Evolutionary conservation across 2,797 vertebrate species (phyloP).

Genomic region (Parotocinclus haroldoi): DNA sequence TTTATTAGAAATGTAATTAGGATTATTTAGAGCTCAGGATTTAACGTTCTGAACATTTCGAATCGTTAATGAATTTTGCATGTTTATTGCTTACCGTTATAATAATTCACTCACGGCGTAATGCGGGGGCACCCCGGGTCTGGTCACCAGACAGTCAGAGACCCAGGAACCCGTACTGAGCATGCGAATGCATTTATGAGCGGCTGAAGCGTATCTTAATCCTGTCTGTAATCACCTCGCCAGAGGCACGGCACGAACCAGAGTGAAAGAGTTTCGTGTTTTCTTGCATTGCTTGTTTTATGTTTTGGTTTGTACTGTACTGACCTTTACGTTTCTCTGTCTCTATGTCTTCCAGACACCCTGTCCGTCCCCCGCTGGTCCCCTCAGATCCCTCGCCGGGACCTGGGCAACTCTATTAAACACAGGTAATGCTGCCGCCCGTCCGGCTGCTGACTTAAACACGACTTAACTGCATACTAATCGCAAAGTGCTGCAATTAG

Average conservation of each 20-base stretch:
- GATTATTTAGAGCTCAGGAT: neutral
- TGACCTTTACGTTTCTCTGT: slow-evolving; percentile 9
- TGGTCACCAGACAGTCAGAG: too few relatives aligned
- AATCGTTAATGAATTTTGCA: neutral
- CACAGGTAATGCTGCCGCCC: slow-evolving; percentile 87
- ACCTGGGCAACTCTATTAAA: slow-evolving; percentile 98
- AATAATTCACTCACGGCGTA: too few relatives aligned
- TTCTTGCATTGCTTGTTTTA: too few relatives aligned
- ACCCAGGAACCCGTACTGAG: too few relatives aligned
- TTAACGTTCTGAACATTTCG: slow-evolving; percentile 14
- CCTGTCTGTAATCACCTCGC: too few relatives aligned
- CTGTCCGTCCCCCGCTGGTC: slow-evolving; percentile 99
- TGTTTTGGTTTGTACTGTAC: too few relatives aligned
- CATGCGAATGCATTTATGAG: too few relatives aligned
- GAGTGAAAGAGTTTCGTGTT: too few relatives aligned
- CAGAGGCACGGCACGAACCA: too few relatives aligned
- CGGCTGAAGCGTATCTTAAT: too few relatives aligned
- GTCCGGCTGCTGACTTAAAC: neutral
- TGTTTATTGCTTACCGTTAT: too few relatives aligned
- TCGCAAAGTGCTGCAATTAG: slow-evolving; percentile 1
- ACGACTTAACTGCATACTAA: neutral
- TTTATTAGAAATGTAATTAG: neutral
- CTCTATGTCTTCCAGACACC: slow-evolving; percentile 75
- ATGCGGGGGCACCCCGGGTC: too few relatives aligned
- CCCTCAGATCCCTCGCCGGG: slow-evolving; percentile 95